Conservation (phyloP, 2,888 invertebrate species). For the Ceraclea dissimilis region DNA sequence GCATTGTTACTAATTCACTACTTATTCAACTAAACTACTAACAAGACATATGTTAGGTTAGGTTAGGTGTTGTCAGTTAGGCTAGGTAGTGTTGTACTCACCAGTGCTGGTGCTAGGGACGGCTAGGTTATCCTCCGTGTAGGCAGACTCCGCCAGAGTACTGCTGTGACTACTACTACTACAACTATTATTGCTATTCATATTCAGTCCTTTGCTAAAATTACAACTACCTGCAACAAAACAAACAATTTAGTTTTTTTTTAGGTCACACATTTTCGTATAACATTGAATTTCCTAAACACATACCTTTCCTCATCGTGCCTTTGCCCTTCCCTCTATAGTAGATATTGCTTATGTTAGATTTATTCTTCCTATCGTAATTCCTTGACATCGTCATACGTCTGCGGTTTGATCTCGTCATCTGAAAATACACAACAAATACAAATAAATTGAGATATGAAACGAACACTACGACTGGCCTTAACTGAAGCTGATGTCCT, state of each 20-base stretch:
- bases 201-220: slow-evolving; percentile 1
- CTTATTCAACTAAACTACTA: too few species aligned
- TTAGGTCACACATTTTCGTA: too few species aligned
- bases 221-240: not conserved
- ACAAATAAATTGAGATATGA: too few species aligned
- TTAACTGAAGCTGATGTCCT: too few species aligned
- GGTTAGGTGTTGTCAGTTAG: too few species aligned
- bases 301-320: slow-evolving; percentile 9
- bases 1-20: too few species aligned
- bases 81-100: too few species aligned
- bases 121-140: slow-evolving; percentile 44
- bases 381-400: slow-evolving; percentile 40
- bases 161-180: slow-evolving; percentile 8
- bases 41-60: too few species aligned
- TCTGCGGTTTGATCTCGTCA: slow-evolving; percentile 38
- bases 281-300: too few species aligned
- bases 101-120: slow-evolving; percentile 63
- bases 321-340: slow-evolving; percentile 9
- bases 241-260: not conserved
- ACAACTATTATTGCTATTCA: not conserved
- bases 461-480: too few species aligned
- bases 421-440: slow-evolving; percentile 29
- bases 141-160: slow-evolving; percentile 31
- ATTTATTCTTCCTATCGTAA: slow-evolving; percentile 30
- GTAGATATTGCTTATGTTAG: not conserved